These are phyloP conservation scores for Napeogenes inachia DNA, from an alignment of 2,888 invertebrate genomes.

Conservation along the genomic window DNA sequence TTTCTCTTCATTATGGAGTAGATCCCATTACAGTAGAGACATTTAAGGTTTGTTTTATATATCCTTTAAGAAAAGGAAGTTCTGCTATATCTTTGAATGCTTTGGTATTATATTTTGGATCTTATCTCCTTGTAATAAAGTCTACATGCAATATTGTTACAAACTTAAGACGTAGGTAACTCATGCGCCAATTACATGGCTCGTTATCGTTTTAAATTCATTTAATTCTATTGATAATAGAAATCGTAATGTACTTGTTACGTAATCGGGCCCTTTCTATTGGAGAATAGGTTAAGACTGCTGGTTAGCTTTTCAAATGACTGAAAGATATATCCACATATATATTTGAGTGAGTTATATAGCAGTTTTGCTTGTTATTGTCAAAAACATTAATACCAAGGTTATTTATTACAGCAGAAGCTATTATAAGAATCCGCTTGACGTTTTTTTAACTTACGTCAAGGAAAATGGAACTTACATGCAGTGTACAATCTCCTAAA, in stretches of 20 bases:
- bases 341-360: too few species aligned
- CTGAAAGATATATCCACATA: not conserved
- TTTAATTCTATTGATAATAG: conserved; percentile 35
- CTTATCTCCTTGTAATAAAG: conserved; percentile 14
- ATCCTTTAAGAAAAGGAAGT: too few species aligned
- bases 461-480: too few species aligned
- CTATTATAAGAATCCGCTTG: too few species aligned
- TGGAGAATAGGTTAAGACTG: too few species aligned
- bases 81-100: not conserved
- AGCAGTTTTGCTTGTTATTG: too few species aligned
- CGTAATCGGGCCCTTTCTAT: conserved; percentile 37
- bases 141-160: not conserved
- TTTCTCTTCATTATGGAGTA: too few species aligned
- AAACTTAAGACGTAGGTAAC: conserved; percentile 1
- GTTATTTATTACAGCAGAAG: too few species aligned
- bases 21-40: not conserved
- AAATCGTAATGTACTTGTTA: conserved; percentile 32
- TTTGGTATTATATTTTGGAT: conserved; percentile 9
- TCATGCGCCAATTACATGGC: conserved; percentile 31
- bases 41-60: conserved; percentile 2
- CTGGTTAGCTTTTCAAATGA: not conserved
- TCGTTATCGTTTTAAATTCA: conserved; percentile 35
- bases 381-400: too few species aligned
- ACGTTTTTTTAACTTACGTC: too few species aligned
- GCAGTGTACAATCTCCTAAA: too few species aligned